A percentile compares a stretch with the other conserved stretches of the same genome.
Evolutionary conservation across 2,797 vertebrate species (phyloP).

Genomic region (Chelon labrosus): DNA sequence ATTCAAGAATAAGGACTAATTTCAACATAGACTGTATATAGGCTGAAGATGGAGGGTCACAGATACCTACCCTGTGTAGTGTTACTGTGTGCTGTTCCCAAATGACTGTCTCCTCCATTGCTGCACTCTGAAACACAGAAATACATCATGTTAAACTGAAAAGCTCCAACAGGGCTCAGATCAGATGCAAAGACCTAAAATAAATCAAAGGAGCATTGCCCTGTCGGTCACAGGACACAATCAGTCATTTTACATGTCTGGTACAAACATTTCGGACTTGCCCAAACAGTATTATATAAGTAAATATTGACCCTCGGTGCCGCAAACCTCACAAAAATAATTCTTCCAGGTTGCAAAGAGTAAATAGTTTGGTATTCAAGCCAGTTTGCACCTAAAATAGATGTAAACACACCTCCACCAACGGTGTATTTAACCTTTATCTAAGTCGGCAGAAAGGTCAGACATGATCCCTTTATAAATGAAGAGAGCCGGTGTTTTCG

Average conservation of each 20-base stretch:
- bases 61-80: conserved; percentile 94
- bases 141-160: conserved; percentile 27
- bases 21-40: conserved; percentile 9
- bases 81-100: conserved; percentile 99
- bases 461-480: background rate
- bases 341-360: background rate
- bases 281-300: too few relatives aligned
- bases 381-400: conserved; percentile 12
- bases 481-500: background rate
- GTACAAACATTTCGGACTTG: too few relatives aligned
- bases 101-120: conserved; percentile 99
- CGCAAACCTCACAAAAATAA: background rate
- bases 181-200: conserved; percentile 4
- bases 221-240: background rate
- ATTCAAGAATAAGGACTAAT: conserved; percentile 2
- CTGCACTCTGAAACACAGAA: conserved; percentile 88
- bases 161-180: conserved; percentile 6
- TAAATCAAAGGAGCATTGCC: background rate
- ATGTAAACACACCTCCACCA: conserved; percentile 4
- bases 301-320: too few relatives aligned
- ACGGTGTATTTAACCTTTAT: conserved; percentile 26
- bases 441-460: conserved; percentile 8
- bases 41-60: conserved; percentile 20
- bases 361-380: background rate
- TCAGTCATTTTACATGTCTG: background rate